These are phyloP conservation scores for Actinopyga echinites DNA, from an alignment of 53 echinoderm and acorn worm genomes.

Conservation along the genomic window DNA sequence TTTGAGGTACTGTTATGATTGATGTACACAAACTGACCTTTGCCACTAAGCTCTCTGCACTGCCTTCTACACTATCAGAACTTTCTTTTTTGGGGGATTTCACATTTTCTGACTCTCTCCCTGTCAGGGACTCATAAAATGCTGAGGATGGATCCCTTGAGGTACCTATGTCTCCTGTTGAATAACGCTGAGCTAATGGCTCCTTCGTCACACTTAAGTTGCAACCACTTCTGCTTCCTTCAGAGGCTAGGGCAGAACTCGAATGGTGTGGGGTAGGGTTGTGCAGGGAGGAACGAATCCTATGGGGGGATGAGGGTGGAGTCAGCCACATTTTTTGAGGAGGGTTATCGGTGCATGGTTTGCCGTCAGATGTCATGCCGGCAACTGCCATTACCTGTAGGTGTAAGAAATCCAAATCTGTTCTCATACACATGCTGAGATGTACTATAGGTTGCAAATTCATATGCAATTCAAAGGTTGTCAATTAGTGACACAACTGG, in stretches of 20 bases:
- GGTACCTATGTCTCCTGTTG: conserved; percentile 91
- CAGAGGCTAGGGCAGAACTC: conserved; percentile 54
- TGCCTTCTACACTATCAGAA: conserved; percentile 78
- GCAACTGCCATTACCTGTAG: conserved; percentile 97
- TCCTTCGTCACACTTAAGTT: conserved; percentile 68
- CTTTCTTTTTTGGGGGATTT: conserved; percentile 50
- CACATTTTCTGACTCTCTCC: conserved; percentile 63
- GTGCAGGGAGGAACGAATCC: conserved; percentile 92
- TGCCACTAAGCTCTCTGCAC: conserved; percentile 95
- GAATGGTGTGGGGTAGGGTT: conserved; percentile 60
- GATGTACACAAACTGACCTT: conserved; percentile 60
- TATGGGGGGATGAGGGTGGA: conserved; percentile 85
- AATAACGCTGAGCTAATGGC: conserved; percentile 79
- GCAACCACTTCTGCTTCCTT: conserved; percentile 49
- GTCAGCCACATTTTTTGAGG: conserved; percentile 83
- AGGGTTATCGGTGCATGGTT: conserved; percentile 64
- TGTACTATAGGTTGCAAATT: too few relatives aligned
- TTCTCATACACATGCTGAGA: background rate
- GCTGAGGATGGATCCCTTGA: conserved; percentile 87
- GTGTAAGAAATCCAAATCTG: conserved; percentile 12
- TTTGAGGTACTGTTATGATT: too few relatives aligned
- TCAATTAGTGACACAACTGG: too few relatives aligned
- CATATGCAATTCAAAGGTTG: too few relatives aligned
- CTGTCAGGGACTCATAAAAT: conserved; percentile 89
- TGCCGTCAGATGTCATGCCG: conserved; percentile 88